Conservation (phyloP, 1,140 invertebrate species). For the Monochamus saltuarius region DNA sequence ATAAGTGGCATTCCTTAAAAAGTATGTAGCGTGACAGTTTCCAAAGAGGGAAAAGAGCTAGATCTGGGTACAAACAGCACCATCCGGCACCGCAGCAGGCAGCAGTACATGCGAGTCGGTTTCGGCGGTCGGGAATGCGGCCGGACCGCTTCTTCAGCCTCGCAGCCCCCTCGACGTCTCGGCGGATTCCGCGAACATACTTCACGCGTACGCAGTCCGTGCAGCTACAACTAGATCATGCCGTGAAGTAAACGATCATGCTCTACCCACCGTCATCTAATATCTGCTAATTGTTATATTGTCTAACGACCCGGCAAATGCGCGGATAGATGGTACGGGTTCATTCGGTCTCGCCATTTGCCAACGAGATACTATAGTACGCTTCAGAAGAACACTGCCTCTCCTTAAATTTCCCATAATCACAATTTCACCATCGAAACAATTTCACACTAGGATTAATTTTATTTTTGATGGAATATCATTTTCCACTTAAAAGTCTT, state of each 20-base stretch:
- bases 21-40: too few relatives aligned
- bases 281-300: slow-evolving; percentile 7
- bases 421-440: too few relatives aligned
- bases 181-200: slow-evolving; percentile 34
- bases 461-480: too few relatives aligned
- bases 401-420: too few relatives aligned
- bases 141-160: slow-evolving; percentile 34
- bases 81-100: neutral
- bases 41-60: too few relatives aligned
- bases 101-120: slow-evolving; percentile 19
- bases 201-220: slow-evolving; percentile 27
- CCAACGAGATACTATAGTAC: too few relatives aligned
- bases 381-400: too few relatives aligned
- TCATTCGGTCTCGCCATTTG: too few relatives aligned
- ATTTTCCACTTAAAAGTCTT: too few relatives aligned
- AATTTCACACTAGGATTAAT: too few relatives aligned
- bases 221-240: slow-evolving; percentile 4
- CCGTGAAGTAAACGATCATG: neutral
- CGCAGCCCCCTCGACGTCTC: slow-evolving; percentile 29
- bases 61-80: neutral
- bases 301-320: neutral
- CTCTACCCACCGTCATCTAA: slow-evolving; percentile 1
- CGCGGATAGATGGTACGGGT: neutral
- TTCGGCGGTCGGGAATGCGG: slow-evolving; percentile 34
- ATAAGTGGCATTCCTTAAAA: too few relatives aligned